Evolutionary conservation across 1,140 invertebrate genomes (phyloP).

Genomic region (Acromyrmex heyeri): DNA sequence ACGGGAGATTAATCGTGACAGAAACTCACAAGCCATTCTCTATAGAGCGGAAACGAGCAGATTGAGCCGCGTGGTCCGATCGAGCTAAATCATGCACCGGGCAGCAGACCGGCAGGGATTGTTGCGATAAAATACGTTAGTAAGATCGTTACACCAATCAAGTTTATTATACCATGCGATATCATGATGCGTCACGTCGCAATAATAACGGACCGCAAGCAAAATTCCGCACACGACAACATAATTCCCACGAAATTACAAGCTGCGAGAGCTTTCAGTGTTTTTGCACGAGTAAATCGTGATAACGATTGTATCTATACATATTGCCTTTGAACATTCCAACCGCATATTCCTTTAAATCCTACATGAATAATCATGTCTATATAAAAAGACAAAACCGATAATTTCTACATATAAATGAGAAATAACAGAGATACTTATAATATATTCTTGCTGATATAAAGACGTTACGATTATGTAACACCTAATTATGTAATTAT

Average conservation of each 20-base stretch:
- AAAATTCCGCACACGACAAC: constrained; percentile 27
- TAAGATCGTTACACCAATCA: constrained; percentile 47
- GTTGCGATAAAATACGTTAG: constrained; percentile 56
- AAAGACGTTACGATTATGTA: neutral
- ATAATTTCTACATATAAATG: neutral
- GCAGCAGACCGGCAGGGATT: neutral
- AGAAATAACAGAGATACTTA: neutral
- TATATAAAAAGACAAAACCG: neutral
- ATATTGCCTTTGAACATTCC: neutral
- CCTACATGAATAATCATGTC: constrained; percentile 4
- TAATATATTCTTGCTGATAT: neutral
- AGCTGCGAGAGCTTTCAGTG: constrained; percentile 30
- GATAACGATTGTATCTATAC: neutral
- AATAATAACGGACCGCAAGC: constrained; percentile 39
- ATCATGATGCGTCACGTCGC: neutral
- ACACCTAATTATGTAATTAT: neutral
- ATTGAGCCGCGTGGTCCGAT: neutral
- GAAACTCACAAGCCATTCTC: constrained; percentile 49
- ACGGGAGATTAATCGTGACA: constrained; percentile 43
- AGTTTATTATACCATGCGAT: constrained; percentile 28
- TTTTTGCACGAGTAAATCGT: constrained; percentile 1
- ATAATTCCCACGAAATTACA: constrained; percentile 43
- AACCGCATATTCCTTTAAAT: neutral
- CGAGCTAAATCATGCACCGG: constrained; percentile 44
- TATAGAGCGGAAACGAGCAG: constrained; percentile 22